These are phyloP conservation scores for Poeciliopsis prolifica DNA, from an alignment of 2,113 vertebrate species.

Conservation along the genomic window DNA sequence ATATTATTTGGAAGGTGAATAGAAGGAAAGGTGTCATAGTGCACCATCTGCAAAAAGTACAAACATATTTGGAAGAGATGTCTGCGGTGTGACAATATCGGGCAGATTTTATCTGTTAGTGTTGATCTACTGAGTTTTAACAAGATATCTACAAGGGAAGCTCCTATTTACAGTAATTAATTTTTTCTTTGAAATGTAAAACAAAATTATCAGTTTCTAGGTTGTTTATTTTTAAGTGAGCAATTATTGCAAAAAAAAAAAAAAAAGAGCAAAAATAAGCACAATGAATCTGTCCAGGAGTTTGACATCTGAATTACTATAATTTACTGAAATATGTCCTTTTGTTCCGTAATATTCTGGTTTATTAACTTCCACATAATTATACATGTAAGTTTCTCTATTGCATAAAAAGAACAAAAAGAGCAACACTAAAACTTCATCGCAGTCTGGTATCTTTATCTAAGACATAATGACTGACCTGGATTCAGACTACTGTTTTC, in stretches of 20 bases:
- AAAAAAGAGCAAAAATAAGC: too few species aligned
- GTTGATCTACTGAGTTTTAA: neutral
- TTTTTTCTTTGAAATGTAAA: too few species aligned
- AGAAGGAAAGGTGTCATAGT: too few species aligned
- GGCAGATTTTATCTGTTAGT: neutral
- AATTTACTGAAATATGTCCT: neutral
- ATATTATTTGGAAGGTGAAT: neutral
- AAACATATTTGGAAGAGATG: neutral
- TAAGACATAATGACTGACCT: constrained; percentile 75
- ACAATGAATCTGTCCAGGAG: too few species aligned
- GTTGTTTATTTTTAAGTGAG: too few species aligned
- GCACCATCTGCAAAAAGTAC: neutral
- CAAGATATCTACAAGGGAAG: neutral
- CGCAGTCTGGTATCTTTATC: constrained; percentile 53
- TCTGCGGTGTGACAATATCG: neutral
- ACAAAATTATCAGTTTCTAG: too few species aligned
- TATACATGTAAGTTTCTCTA: neutral
- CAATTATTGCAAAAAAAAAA: too few species aligned
- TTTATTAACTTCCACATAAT: neutral
- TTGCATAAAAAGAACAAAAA: constrained; percentile 36
- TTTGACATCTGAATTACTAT: neutral
- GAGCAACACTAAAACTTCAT: constrained; percentile 46
- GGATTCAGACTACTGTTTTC: constrained; percentile 77
- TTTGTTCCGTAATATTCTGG: neutral
- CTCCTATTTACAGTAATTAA: too few species aligned